Conservation (phyloP, 2,797 vertebrate genomes). For the Gymnodraco acuticeps region DNA sequence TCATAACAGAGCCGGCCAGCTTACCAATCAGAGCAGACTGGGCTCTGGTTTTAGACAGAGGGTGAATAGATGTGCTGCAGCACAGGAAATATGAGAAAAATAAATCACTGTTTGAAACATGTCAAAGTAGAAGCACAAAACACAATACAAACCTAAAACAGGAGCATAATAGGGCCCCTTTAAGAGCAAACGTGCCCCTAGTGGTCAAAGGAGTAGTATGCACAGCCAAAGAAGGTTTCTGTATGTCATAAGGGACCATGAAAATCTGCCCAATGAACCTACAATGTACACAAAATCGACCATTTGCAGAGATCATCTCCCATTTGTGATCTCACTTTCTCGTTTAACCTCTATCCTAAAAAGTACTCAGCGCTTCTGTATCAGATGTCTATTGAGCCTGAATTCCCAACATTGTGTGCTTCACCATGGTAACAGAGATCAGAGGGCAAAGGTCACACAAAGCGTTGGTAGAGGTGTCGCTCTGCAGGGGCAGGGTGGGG, state of each 20-base stretch:
- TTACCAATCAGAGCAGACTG: no score
- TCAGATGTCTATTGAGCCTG: conserved; percentile 32
- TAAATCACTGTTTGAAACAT: no score
- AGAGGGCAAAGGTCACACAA: conserved; percentile 75
- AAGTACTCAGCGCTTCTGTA: conserved; percentile 31
- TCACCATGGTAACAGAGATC: conserved; percentile 81
- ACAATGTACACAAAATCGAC: background rate
- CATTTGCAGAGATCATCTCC: background rate
- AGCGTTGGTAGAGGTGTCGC: conserved; percentile 65
- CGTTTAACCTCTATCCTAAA: conserved; percentile 31
- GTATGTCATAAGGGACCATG: background rate
- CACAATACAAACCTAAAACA: no score
- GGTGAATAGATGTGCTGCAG: no score
- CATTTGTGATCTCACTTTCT: conserved; percentile 5
- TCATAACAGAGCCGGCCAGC: no score
- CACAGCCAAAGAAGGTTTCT: background rate
- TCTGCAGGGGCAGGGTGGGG: conserved; percentile 58
- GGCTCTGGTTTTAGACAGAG: no score
- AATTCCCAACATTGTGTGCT: conserved; percentile 48
- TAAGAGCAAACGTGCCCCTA: background rate
- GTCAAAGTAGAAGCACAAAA: no score
- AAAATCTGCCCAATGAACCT: conserved; percentile 11
- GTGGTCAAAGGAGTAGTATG: conserved; percentile 6
- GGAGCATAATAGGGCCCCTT: background rate
- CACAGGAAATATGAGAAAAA: no score